Conservation (phyloP, 2,113 vertebrate genomes). For the Nansenia antarctica region DNA sequence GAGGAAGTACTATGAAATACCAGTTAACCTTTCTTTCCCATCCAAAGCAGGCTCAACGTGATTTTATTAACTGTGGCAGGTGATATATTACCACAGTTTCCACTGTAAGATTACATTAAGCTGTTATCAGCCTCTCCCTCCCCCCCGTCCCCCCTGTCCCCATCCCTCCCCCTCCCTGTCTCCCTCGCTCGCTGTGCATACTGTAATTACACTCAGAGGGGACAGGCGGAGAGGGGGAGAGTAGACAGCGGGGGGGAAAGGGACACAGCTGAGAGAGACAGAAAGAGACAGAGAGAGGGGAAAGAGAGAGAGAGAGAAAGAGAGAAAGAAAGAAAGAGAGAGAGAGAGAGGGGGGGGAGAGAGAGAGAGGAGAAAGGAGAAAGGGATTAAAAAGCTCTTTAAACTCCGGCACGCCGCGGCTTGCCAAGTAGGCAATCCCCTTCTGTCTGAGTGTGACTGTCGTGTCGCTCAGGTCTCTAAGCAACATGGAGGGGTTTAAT, state of each 20-base stretch:
- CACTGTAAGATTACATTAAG: conserved; percentile 64
- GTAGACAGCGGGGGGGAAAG: neutral
- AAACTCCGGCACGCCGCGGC: too few relatives aligned
- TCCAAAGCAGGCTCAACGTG: conserved; percentile 51
- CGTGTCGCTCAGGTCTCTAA: conserved; percentile 17
- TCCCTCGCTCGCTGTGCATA: conserved; percentile 25
- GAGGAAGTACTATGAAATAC: conserved; percentile 57
- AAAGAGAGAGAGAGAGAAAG: conserved; percentile 1
- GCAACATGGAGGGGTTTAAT: conserved; percentile 25
- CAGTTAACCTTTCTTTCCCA: conserved; percentile 69
- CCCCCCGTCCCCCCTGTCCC: conserved; percentile 13
- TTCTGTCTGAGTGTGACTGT: conserved; percentile 18
- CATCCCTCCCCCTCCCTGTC: conserved; percentile 22
- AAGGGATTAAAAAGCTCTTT: conserved; percentile 16
- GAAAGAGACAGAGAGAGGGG: neutral
- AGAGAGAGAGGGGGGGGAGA: conserved; percentile 6
- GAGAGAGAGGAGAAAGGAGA: neutral
- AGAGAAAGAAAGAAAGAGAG: conserved; percentile 4
- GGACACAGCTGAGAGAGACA: neutral
- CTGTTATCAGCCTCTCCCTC: conserved; percentile 26
- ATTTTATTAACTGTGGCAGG: conserved; percentile 72
- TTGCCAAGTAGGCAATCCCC: conserved; percentile 20
- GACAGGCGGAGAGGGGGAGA: conserved; percentile 13
- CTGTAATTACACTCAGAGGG: conserved; percentile 40
- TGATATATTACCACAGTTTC: conserved; percentile 69